These are phyloP conservation scores for Hesperia comma DNA, from an alignment of 2,888 invertebrate species.

Conservation along the genomic window DNA sequence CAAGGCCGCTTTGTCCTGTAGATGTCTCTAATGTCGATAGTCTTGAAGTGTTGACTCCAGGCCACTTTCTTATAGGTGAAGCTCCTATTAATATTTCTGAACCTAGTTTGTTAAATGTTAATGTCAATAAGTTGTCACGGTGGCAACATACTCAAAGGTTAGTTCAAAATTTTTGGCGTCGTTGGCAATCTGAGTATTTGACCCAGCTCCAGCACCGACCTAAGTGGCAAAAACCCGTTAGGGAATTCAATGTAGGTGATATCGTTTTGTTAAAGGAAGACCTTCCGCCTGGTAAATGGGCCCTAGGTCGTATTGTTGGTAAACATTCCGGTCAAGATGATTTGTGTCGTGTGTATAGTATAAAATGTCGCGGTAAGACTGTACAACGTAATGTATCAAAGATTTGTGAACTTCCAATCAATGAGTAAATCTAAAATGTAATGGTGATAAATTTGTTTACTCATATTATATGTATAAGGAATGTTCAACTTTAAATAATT, in stretches of 20 bases:
- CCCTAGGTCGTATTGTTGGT: constrained; percentile 38
- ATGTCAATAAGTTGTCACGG: constrained; percentile 32
- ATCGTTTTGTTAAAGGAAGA: constrained; percentile 42
- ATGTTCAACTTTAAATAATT: no score
- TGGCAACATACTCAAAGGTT: constrained; percentile 40
- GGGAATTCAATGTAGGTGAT: constrained; percentile 35
- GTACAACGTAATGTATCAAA: constrained; percentile 13
- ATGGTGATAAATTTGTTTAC: no score
- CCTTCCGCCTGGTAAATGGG: constrained; percentile 44
- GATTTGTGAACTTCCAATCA: constrained; percentile 15
- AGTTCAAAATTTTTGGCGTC: constrained; percentile 39
- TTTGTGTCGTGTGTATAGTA: constrained; percentile 19
- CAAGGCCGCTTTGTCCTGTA: not conserved
- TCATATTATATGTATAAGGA: no score
- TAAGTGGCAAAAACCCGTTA: constrained; percentile 37
- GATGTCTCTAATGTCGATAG: not conserved
- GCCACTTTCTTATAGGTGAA: constrained; percentile 40
- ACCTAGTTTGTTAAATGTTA: constrained; percentile 8
- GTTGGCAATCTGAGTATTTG: constrained; percentile 43
- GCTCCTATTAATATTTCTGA: constrained; percentile 23
- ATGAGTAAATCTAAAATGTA: not conserved
- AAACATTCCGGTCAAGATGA: constrained; percentile 23
- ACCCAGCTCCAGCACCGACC: constrained; percentile 38
- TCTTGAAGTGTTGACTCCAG: constrained; percentile 35
- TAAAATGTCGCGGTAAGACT: constrained; percentile 14